These are phyloP conservation scores for Crossocerus cetratus DNA, from an alignment of 2,888 invertebrate genomes.

Conservation along the genomic window DNA sequence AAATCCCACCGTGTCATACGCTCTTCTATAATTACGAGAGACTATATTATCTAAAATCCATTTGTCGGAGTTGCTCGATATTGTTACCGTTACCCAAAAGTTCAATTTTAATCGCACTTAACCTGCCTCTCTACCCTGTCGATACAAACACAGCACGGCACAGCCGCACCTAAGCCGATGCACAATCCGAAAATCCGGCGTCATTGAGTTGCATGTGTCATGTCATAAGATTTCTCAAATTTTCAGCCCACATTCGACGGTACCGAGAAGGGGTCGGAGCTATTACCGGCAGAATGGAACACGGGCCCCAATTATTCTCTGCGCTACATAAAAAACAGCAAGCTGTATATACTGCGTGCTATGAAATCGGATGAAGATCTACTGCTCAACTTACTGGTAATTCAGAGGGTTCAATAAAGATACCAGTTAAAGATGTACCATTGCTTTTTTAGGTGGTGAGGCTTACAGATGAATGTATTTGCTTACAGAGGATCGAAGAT, in stretches of 20 bases:
- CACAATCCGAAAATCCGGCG: not conserved
- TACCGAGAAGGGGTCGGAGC: slow-evolving; percentile 82
- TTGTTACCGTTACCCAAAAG: not conserved
- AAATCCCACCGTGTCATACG: too few species aligned
- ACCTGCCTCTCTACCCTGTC: not conserved
- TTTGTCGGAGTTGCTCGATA: not conserved
- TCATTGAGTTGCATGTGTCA: not conserved
- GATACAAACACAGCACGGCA: not conserved
- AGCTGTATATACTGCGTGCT: slow-evolving; percentile 83
- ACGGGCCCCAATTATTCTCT: slow-evolving; percentile 83
- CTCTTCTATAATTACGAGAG: too few species aligned
- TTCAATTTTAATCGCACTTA: not conserved
- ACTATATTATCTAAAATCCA: too few species aligned
- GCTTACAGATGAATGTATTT: not conserved
- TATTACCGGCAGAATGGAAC: slow-evolving; percentile 88
- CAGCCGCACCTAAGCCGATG: not conserved
- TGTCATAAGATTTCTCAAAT: not conserved
- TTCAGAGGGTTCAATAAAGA: not conserved
- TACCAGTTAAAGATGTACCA: too few species aligned
- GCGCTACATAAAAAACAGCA: slow-evolving; percentile 84
- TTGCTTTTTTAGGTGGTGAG: too few species aligned
- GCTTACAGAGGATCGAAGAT: slow-evolving; percentile 79
- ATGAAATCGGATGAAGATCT: slow-evolving; percentile 81
- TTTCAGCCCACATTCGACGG: slow-evolving; percentile 80
- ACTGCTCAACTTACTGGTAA: slow-evolving; percentile 83